These are phyloP conservation scores for Teleogryllus oceanicus DNA, from an alignment of 2,888 invertebrate species.

Conservation along the genomic window DNA sequence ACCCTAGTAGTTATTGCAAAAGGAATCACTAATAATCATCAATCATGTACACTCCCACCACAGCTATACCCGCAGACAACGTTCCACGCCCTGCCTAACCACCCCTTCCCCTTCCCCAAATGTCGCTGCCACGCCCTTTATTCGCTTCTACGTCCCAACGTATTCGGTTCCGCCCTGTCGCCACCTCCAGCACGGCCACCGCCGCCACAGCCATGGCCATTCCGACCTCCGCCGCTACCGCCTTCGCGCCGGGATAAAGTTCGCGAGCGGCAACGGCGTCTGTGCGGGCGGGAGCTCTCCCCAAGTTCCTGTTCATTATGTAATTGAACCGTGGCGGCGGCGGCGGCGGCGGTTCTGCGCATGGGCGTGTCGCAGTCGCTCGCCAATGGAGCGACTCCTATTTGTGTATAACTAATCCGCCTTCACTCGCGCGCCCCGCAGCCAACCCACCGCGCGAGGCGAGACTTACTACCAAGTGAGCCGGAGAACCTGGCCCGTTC, in stretches of 20 bases:
- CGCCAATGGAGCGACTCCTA: no score
- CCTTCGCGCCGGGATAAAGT: neutral
- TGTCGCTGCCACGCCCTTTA: neutral
- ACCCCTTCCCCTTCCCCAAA: neutral
- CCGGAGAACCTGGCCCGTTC: no score
- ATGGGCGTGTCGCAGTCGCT: no score
- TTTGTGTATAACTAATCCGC: no score
- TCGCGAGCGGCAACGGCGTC: neutral
- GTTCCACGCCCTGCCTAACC: neutral
- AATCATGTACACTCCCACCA: neutral
- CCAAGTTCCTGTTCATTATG: conserved; percentile 1
- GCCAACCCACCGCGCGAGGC: no score
- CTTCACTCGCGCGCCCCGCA: no score
- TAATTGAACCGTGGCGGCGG: neutral
- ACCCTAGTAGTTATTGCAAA: no score
- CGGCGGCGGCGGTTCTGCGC: no score
- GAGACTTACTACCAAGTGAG: no score
- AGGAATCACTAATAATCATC: no score
- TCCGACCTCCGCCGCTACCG: neutral
- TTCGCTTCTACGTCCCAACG: no score
- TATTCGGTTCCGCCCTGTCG: neutral
- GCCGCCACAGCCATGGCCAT: neutral
- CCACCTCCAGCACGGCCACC: neutral
- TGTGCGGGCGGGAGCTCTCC: neutral
- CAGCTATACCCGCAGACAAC: neutral